phyloP scores from a whole-genome alignment of 2,888 invertebrate genomes.

The Zonitis immaculata region DNA sequence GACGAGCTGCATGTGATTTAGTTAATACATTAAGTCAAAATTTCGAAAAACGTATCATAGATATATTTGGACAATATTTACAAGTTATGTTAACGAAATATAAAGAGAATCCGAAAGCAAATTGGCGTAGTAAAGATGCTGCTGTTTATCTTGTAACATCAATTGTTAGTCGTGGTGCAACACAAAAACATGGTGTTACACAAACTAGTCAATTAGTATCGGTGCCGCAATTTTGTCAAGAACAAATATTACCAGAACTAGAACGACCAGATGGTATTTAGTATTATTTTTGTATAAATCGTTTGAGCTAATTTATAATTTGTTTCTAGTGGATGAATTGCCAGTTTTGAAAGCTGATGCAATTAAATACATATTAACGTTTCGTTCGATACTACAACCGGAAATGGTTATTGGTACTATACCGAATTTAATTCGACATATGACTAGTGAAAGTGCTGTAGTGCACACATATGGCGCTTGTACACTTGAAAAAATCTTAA shows the following conservation, averaged over 20 bases:
- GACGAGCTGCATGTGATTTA: conserved; percentile 95
- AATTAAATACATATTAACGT: conserved; percentile 94
- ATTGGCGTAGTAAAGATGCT: conserved; percentile 95
- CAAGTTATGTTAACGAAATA: conserved; percentile 77
- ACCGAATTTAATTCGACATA: conserved; percentile 73
- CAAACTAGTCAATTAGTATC: conserved; percentile 87
- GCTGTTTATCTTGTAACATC: conserved; percentile 96
- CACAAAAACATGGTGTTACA: conserved; percentile 87
- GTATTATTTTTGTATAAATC: conserved; percentile 12
- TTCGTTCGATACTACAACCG: conserved; percentile 81
- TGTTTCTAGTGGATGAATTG: conserved; percentile 73
- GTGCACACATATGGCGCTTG: conserved; percentile 95
- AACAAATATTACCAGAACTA: conserved; percentile 83
- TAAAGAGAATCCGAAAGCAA: conserved; percentile 63
- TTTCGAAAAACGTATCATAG: conserved; percentile 83
- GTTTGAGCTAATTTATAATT: too few species aligned
- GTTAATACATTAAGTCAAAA: conserved; percentile 86
- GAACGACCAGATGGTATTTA: conserved; percentile 57
- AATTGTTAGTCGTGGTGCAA: conserved; percentile 83
- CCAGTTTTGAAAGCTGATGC: conserved; percentile 95
- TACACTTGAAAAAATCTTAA: conserved; percentile 81
- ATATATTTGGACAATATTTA: conserved; percentile 82
- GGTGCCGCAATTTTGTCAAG: conserved; percentile 80
- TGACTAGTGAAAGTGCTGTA: conserved; percentile 74
- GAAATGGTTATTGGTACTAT: conserved; percentile 71